A percentile compares a stretch with the other conserved stretches of the same genome.
Evolutionary conservation across 1,140 invertebrate genomes (phyloP).

Genomic region (Pseudomyrmex gracilis): DNA sequence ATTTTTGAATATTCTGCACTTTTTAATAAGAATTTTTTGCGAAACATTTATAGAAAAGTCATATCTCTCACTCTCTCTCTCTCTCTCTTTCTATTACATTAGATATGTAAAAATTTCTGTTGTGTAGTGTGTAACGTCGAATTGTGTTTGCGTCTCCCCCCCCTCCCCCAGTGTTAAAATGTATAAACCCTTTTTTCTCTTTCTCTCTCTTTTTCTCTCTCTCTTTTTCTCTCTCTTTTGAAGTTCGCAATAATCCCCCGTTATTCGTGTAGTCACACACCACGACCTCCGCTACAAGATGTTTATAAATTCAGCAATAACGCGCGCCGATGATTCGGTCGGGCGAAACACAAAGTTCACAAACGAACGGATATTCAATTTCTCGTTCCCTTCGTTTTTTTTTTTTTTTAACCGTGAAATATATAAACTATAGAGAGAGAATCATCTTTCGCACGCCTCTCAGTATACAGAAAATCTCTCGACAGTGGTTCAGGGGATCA

Average conservation of each 20-base stretch:
- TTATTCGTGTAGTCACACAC: neutral
- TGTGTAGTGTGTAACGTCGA: too few relatives aligned
- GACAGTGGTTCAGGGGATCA: conserved; percentile 60
- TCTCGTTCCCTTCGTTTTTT: conserved; percentile 3
- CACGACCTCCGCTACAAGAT: conserved; percentile 4
- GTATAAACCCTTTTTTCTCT: neutral
- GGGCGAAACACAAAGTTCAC: conserved; percentile 11
- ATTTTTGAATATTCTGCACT: conserved; percentile 13
- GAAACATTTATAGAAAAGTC: too few relatives aligned
- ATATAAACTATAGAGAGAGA: neutral
- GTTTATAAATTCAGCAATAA: conserved; percentile 53
- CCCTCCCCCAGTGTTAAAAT: conserved; percentile 5
- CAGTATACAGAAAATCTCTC: conserved; percentile 36
- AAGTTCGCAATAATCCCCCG: neutral
- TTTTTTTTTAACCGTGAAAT: conserved; percentile 27
- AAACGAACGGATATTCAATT: conserved; percentile 28
- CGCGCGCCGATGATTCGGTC: conserved; percentile 26
- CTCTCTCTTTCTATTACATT: too few relatives aligned
- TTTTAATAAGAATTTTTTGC: neutral
- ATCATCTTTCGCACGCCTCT: conserved; percentile 34
- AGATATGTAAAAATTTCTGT: too few relatives aligned
- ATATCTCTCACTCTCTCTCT: too few relatives aligned
- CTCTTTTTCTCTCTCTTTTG: neutral
- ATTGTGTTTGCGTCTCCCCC: too few relatives aligned
- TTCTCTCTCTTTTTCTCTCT: neutral